Conservation (phyloP, 2,888 invertebrate genomes). For the Scaptomyza polygonia region DNA sequence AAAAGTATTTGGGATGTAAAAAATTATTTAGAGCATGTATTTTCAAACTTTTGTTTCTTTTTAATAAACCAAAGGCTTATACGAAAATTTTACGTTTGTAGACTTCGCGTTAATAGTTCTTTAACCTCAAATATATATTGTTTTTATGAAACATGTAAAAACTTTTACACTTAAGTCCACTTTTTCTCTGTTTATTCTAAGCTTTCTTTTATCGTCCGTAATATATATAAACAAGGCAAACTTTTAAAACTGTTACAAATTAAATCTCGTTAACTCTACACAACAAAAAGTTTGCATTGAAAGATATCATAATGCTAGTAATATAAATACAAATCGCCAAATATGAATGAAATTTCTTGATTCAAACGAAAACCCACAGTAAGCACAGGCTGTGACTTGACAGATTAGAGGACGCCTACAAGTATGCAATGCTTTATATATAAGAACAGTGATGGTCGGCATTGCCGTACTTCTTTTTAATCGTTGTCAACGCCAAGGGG, state of each 20-base stretch:
- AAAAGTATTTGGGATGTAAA: too few species aligned
- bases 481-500: slow-evolving; percentile 12
- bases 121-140: too few species aligned
- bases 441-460: slow-evolving; percentile 9
- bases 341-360: slow-evolving; percentile 27
- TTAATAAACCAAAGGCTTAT: too few species aligned
- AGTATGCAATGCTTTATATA: slow-evolving; percentile 12
- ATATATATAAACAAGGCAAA: too few species aligned
- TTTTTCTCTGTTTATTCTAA: too few species aligned
- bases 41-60: too few species aligned
- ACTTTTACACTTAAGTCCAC: too few species aligned
- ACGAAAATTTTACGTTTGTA: too few species aligned
- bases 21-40: too few species aligned
- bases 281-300: not conserved
- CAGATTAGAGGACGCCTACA: slow-evolving; percentile 11
- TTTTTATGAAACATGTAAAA: too few species aligned
- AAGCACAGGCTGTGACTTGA: not conserved
- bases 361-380: slow-evolving; percentile 8
- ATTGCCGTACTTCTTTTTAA: slow-evolving; percentile 14
- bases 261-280: not conserved
- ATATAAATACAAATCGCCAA: slow-evolving; percentile 7
- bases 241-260: not conserved
- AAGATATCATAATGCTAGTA: slow-evolving; percentile 9
- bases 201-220: too few species aligned
- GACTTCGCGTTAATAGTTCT: too few species aligned